Conservation (phyloP, 35 echinoderm and acorn worm genomes). For the Hemicentrotus pulcherrimus region DNA sequence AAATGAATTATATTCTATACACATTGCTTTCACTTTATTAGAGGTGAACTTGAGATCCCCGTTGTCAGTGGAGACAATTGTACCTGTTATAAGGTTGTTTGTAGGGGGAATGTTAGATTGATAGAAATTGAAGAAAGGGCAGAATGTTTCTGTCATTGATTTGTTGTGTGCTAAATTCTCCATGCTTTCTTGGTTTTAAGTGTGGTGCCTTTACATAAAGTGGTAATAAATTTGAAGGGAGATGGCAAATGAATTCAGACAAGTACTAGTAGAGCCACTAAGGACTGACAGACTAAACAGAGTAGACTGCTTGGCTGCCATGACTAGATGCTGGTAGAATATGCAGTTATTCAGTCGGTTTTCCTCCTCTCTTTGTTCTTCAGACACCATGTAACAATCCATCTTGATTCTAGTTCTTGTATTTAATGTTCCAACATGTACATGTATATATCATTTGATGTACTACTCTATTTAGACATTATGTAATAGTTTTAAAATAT, state of each 20-base stretch:
- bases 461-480: too few species aligned
- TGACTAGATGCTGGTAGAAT: neutral
- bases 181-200: conserved; percentile 18
- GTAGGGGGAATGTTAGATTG: neutral
- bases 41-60: neutral
- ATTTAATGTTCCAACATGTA: too few species aligned
- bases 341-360: too few species aligned
- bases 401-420: too few species aligned
- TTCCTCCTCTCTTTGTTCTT: too few species aligned
- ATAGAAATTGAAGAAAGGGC: neutral
- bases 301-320: neutral
- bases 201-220: conserved; percentile 9
- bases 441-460: too few species aligned
- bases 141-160: conserved; percentile 4
- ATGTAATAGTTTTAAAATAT: too few species aligned
- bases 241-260: neutral
- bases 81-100: neutral
- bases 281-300: neutral
- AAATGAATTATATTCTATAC: conserved; percentile 14
- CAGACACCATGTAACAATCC: too few species aligned
- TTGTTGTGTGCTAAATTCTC: neutral
- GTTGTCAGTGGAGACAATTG: neutral
- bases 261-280: neutral
- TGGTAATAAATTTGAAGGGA: neutral
- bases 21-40: neutral